Conservation (phyloP, 1,140 invertebrate genomes). For the Drosophila bocki region DNA sequence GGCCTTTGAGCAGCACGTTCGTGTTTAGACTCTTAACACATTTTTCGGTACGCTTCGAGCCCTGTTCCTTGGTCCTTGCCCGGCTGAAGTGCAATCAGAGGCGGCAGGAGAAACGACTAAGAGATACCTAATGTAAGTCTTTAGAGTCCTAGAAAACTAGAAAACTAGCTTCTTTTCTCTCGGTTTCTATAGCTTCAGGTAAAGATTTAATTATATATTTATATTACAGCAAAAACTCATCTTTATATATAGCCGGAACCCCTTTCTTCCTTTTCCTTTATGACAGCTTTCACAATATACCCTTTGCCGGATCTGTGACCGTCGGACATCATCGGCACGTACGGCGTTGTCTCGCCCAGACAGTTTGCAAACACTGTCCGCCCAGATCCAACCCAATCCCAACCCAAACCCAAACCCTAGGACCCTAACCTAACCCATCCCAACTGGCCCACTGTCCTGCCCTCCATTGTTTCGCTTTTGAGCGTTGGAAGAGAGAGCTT, state of each 20-base stretch:
- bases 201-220: no score
- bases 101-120: background rate
- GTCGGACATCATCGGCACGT: conserved; percentile 60
- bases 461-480: conserved; percentile 55
- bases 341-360: conserved; percentile 75
- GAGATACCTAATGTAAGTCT: background rate
- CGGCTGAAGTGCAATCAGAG: conserved; percentile 70
- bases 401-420: background rate
- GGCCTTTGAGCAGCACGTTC: conserved; percentile 80
- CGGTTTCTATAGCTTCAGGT: background rate
- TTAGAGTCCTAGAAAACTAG: no score
- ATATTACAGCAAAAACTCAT: no score
- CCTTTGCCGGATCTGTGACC: conserved; percentile 30
- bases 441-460: conserved; percentile 12
- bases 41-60: conserved; percentile 63
- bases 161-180: background rate
- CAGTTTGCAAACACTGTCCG: conserved; percentile 72
- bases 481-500: conserved; percentile 61
- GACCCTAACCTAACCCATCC: background rate
- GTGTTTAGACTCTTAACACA: conserved; percentile 82
- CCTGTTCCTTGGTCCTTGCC: conserved; percentile 23
- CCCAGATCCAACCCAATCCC: background rate
- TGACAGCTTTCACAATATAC: background rate
- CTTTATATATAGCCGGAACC: no score
- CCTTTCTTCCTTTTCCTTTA: no score